These are phyloP conservation scores for Jaculus jaculus DNA, from an alignment of 2,113 vertebrate species.

Conservation along the genomic window DNA sequence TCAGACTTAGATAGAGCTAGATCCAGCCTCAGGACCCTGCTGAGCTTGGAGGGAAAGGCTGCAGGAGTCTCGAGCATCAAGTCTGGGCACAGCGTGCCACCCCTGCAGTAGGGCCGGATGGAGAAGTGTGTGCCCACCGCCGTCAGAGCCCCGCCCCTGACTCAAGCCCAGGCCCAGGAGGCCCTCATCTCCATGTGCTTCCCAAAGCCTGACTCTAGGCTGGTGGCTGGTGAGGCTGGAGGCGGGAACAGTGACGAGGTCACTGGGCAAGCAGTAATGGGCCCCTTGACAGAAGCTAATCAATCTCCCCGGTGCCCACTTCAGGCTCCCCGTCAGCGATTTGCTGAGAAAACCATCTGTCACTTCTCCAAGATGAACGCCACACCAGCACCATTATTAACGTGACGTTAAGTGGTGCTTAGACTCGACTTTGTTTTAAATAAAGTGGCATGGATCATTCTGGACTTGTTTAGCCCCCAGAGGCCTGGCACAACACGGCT, in stretches of 20 bases:
- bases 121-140: no score
- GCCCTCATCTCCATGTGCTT: accelerated
- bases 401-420: slow-evolving; percentile 76
- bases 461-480: slow-evolving; percentile 6
- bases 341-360: slow-evolving; percentile 68
- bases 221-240: accelerated
- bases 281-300: slow-evolving; percentile 51
- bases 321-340: not conserved
- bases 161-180: not conserved
- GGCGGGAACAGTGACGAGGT: not conserved
- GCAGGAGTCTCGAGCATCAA: not conserved
- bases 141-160: not conserved
- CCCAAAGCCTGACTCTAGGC: not conserved
- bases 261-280: not conserved
- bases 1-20: not conserved
- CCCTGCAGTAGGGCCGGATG: no score
- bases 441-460: slow-evolving; percentile 35
- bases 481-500: not conserved
- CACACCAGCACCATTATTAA: slow-evolving; percentile 68
- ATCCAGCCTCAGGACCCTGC: not conserved
- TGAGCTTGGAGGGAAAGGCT: not conserved
- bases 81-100: not conserved
- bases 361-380: slow-evolving; percentile 62
- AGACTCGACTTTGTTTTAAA: slow-evolving; percentile 72
- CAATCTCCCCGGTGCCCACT: slow-evolving; percentile 26